Evolutionary conservation across 2,113 vertebrate genomes (phyloP).

Genomic region (Lophochroa leadbeateri): DNA sequence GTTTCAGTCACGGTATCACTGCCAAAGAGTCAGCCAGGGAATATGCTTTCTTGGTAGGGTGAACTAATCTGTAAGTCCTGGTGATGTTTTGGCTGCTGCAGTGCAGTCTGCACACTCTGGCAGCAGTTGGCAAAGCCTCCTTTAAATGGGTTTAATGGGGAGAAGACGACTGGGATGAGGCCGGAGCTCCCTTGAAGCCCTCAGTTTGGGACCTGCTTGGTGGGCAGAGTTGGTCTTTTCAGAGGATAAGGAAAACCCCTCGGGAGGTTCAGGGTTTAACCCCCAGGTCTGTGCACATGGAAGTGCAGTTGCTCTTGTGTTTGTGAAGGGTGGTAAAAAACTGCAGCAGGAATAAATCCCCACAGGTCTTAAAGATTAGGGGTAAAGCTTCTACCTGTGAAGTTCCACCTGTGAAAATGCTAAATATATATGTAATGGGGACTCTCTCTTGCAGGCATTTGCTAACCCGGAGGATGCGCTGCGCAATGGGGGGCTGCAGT

Average conservation of each 20-base stretch:
- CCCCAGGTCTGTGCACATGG: fast-evolving
- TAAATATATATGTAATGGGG: fast-evolving
- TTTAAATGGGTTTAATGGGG: not conserved
- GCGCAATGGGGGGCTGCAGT: conserved; percentile 87
- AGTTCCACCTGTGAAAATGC: not conserved
- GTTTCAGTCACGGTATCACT: not conserved
- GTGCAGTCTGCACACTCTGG: not conserved
- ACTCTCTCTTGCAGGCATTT: conserved; percentile 82
- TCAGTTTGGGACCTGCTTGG: not conserved
- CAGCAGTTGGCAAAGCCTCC: not conserved
- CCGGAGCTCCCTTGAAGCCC: not conserved
- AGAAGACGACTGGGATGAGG: not conserved
- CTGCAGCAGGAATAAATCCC: not conserved
- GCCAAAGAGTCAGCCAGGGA: not conserved
- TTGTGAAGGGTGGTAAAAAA: not conserved
- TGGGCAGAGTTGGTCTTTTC: not conserved
- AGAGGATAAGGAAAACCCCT: not conserved
- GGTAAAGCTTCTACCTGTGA: not conserved
- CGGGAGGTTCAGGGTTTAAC: not conserved
- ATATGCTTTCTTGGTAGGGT: not conserved
- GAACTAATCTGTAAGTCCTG: not conserved
- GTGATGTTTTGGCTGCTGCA: not conserved
- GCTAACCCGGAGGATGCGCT: conserved; percentile 91
- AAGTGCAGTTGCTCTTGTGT: not conserved
- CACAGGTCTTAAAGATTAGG: not conserved